Base-by-base conservation (phyloP, 2,113 vertebrate species). In the Melanostigma gelatinosum region DNA sequence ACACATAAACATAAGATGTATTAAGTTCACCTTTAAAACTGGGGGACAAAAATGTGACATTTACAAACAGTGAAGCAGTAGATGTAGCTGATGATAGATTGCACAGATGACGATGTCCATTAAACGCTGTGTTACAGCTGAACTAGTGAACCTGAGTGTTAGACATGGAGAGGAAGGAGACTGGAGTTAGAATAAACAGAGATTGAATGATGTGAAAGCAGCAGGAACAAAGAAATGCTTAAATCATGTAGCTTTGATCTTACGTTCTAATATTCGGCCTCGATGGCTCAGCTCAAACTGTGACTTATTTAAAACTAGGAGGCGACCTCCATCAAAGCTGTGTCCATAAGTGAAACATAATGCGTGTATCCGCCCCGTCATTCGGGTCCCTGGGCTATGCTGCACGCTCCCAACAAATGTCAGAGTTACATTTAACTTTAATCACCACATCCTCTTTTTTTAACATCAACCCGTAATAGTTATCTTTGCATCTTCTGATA, bases 161-260 rank as follows among this genome's bases (percentile, higher is more conserved):
- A 9, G 50, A 52, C 50, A n/a, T 20, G 9, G 55, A 55, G 52
- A 57, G 11, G 24, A 27, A 24, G 12, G n/a, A 57, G 24, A n/a
- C 8, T n/a, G 16, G 16, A n/a, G 50, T 22, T 22, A 10, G 22
- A n/a, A 54, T n/a, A 9, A 54, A n/a, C 8, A 10, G 20, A n/a
- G 52, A 54, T n/a, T 22, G 50, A 24, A 27, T 11, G 22, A 44
- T 50, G 46, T 27, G 61, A 76, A 8, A 40, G 36, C 48, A 65
- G 34, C 48, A 42, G 48, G 34, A 42, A 44, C 73, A 75, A 54
- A 57, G 63, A 27, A 58, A 44, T 1, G 38, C 63, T 58, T 46
- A 15, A 32, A 32, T 32, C 32, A 32, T 32, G 32, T 32, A 32
- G 32, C 32, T 32, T 32, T 32, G 32, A 76, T 42, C 50, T 24